Percentiles rank a stretch among this genome's conserved stretches.
These are phyloP conservation scores for Palloptera scutellata DNA, from an alignment of 2,888 invertebrate species.

Conservation along the genomic window DNA sequence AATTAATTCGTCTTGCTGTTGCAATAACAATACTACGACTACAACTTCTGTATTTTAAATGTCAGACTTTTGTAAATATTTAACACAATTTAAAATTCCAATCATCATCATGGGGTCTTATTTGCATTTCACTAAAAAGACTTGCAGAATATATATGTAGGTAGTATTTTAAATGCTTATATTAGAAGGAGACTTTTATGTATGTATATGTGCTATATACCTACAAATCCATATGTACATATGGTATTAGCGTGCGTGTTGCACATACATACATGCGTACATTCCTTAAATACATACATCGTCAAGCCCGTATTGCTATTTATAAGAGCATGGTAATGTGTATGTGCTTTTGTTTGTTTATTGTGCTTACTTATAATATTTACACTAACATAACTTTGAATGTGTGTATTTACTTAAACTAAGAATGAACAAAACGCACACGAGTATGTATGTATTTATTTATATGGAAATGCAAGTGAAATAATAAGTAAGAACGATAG, in stretches of 20 bases:
- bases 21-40: background rate
- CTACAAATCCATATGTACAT: background rate
- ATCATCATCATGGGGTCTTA: slow-evolving; percentile 13
- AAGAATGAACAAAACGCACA: no score
- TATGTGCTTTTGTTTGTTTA: background rate
- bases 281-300: background rate
- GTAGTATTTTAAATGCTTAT: no score
- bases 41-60: slow-evolving; percentile 10
- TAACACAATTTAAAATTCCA: slow-evolving; percentile 20
- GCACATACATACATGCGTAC: background rate
- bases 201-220: background rate
- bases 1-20: background rate
- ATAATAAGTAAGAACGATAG: no score
- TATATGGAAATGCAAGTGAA: no score
- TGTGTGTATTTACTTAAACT: no score
- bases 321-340: background rate
- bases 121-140: slow-evolving; percentile 16
- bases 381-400: no score
- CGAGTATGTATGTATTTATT: no score
- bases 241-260: no score
- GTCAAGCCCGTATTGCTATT: background rate
- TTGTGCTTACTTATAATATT: no score
- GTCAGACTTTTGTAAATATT: slow-evolving; percentile 21
- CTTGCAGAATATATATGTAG: background rate
- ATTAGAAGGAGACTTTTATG: background rate